These are phyloP conservation scores for Calephelis perditalis DNA, from an alignment of 2,888 invertebrate species.

Conservation along the genomic window DNA sequence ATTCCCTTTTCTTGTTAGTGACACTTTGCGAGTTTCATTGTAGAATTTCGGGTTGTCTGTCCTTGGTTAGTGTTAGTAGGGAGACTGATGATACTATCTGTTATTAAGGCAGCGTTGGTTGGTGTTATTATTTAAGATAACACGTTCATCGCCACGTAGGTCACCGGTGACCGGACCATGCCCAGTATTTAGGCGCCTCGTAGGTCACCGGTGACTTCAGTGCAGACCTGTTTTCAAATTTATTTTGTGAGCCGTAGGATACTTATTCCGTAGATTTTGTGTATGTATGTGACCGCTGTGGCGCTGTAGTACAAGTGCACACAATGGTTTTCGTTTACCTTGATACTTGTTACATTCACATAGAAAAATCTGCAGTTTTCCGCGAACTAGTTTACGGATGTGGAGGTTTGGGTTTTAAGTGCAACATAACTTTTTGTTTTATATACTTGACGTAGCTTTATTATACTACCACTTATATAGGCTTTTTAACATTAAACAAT, in stretches of 20 bases:
- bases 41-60: too few species aligned
- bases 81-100: too few species aligned
- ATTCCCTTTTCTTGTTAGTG: too few species aligned
- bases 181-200: not conserved
- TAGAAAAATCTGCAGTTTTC: slow-evolving; percentile 1
- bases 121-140: too few species aligned
- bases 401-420: slow-evolving; percentile 5
- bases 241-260: not conserved
- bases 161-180: not conserved
- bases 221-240: not conserved
- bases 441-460: not conserved
- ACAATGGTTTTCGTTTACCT: not conserved
- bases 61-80: too few species aligned
- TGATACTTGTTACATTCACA: slow-evolving; percentile 1
- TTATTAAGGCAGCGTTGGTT: too few species aligned
- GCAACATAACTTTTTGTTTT: slow-evolving; percentile 5
- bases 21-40: too few species aligned
- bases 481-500: not conserved
- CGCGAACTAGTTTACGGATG: not conserved
- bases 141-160: not conserved
- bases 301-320: not conserved
- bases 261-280: not conserved
- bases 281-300: not conserved
- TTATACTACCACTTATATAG: not conserved
- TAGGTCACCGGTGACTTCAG: not conserved